Percentiles rank a stretch among this genome's conserved stretches.
phyloP scores from a whole-genome alignment of 2,113 vertebrate genomes.

The Periophthalmus modestus region DNA sequence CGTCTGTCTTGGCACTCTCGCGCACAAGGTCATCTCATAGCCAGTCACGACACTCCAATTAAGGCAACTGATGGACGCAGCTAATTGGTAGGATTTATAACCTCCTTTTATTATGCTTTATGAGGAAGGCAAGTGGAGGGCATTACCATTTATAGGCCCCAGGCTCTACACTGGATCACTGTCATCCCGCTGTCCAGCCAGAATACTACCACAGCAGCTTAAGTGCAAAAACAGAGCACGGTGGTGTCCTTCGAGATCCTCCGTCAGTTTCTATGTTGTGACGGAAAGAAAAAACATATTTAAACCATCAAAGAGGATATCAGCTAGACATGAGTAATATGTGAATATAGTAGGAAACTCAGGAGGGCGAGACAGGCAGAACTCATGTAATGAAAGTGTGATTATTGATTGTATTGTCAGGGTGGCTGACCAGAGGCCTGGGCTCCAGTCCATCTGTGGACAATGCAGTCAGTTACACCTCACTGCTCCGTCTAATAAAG shows the following conservation, averaged over 20 bases:
- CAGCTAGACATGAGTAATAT: constrained; percentile 15
- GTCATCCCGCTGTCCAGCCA: constrained; percentile 55
- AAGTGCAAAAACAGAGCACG: constrained; percentile 13
- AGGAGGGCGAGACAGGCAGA: constrained; percentile 40
- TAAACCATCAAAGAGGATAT: constrained; percentile 10
- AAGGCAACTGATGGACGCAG: constrained; percentile 81
- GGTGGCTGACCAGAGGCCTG: constrained; percentile 73
- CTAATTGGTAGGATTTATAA: constrained; percentile 84
- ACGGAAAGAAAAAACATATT: not conserved
- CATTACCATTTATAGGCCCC: constrained; percentile 81
- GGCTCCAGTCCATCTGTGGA: constrained; percentile 82
- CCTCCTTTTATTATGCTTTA: constrained; percentile 81
- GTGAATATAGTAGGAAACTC: constrained; percentile 24
- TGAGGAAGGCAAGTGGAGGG: constrained; percentile 80
- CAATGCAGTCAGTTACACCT: constrained; percentile 84
- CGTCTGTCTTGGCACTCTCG: constrained; percentile 69
- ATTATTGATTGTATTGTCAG: constrained; percentile 83
- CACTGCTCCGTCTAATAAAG: constrained; percentile 82
- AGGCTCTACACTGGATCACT: constrained; percentile 69
- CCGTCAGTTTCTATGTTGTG: not conserved
- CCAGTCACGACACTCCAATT: constrained; percentile 81
- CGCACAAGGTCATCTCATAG: constrained; percentile 79
- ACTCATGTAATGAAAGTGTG: constrained; percentile 73
- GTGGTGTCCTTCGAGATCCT: constrained; percentile 15
- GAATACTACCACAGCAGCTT: constrained; percentile 27